phyloP scores from a whole-genome alignment of 1,140 invertebrate genomes.

The Sycophila sp. region DNA sequence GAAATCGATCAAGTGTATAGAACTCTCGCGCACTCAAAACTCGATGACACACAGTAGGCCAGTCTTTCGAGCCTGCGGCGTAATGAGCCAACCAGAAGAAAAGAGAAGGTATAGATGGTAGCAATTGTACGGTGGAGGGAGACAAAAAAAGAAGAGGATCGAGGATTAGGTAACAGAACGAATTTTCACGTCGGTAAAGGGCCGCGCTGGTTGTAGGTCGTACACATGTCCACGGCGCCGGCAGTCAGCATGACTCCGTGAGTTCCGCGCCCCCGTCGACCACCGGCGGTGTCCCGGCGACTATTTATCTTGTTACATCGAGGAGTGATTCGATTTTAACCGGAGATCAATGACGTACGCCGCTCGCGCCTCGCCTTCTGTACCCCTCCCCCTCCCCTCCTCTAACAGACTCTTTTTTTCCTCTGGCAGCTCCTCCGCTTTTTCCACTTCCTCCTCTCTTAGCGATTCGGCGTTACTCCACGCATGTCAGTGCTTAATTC shows the following conservation, averaged over 20 bases:
- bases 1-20: too few relatives aligned
- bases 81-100: neutral
- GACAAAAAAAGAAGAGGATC: neutral
- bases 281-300: constrained; percentile 53
- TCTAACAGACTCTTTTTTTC: constrained; percentile 39
- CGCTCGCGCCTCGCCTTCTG: constrained; percentile 21
- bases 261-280: constrained; percentile 47
- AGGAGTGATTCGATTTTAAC: constrained; percentile 57
- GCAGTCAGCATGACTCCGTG: constrained; percentile 59
- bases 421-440: constrained; percentile 15
- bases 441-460: constrained; percentile 6
- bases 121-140: too few relatives aligned
- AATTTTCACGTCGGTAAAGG: constrained; percentile 1
- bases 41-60: too few relatives aligned
- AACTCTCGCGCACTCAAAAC: too few relatives aligned
- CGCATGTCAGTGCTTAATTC: neutral
- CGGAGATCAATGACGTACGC: constrained; percentile 55
- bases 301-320: constrained; percentile 63
- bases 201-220: constrained; percentile 37
- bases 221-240: constrained; percentile 34
- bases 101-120: neutral
- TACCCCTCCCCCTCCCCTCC: constrained; percentile 32
- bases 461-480: neutral
- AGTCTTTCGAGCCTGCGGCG: neutral
- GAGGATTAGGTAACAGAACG: neutral